Base-by-base conservation (phyloP, 2,888 invertebrate species). In the Synergus umbraculus region DNA sequence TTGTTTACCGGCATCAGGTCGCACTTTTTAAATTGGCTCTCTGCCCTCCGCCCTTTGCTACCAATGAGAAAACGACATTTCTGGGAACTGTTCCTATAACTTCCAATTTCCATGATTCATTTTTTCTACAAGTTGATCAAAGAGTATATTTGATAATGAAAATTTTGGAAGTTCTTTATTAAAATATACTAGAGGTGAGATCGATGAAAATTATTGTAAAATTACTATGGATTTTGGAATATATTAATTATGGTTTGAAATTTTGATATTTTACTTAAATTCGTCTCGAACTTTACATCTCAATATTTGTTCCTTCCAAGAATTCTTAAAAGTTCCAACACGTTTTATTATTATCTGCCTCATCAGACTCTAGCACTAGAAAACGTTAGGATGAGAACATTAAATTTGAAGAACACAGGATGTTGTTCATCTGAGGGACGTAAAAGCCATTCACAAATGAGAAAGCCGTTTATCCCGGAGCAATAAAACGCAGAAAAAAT, bases 1-100 rank as follows among this genome's bases (percentile, higher is more conserved):
- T 90, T 89, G 89, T 90, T 89, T 89, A 88, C 86, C 83, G 82
- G 86, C 86, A 86, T 87, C 84, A 86, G 86, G 80, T 87, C 86
- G 86, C 87, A 84, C 86, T 87, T 89, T 86, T 87, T 85, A 86
- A 88, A 88, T 88, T 86, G 87, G 86, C 85, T 81, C 66, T 43
- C 76, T 83, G 80, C 80, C 82, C 85, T 83, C 66, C 78, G 79
- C 81, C 80, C 78, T 80, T 46, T 80, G 77, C 78, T 76, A 58
- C 67, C n/a, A 44, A 67, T 67, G 67, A 46, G 67, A 67, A 18
- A 44, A 63, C 73, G 18, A 49, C 9, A 76, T 60, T 60, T 46
- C 67, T 44, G n/a, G 44, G 44, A 76, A 58, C 41, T 29, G 41
- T 37, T 10, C n/a, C n/a, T 18, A 76, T 18, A 76, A 41, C 58